Percentiles rank a stretch among this genome's conserved stretches.
phyloP scores from a whole-genome alignment of 2,888 invertebrate species.

The Drosophila silvestris region DNA sequence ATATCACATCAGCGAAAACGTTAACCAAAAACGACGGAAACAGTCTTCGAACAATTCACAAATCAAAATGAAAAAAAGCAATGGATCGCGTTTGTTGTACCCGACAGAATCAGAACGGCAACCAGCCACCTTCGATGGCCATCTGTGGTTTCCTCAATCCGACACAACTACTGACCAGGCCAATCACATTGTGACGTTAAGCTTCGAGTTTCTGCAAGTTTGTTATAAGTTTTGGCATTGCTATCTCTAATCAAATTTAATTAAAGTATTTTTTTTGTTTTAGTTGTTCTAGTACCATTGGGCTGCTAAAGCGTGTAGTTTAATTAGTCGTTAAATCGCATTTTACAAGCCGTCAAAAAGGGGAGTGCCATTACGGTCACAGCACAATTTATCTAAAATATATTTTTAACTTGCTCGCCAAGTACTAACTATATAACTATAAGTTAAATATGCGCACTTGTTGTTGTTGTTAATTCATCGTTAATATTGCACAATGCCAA shows the following conservation, averaged over 20 bases:
- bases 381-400: slow-evolving; percentile 1
- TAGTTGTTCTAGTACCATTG: background rate
- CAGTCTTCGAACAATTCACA: slow-evolving; percentile 44
- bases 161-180: slow-evolving; percentile 15
- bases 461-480: slow-evolving; percentile 8
- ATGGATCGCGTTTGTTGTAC: slow-evolving; percentile 17
- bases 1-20: slow-evolving; percentile 1
- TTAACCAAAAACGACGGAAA: slow-evolving; percentile 38
- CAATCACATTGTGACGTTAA: slow-evolving; percentile 14
- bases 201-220: slow-evolving; percentile 29
- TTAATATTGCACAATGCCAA: slow-evolving; percentile 13
- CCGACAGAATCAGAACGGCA: slow-evolving; percentile 46
- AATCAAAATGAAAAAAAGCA: slow-evolving; percentile 24
- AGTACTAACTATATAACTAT: slow-evolving; percentile 22
- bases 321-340: background rate
- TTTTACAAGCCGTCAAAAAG: background rate
- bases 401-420: slow-evolving; percentile 47
- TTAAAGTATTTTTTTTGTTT: background rate
- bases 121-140: slow-evolving; percentile 26
- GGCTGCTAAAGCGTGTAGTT: background rate
- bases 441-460: slow-evolving; percentile 3
- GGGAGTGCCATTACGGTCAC: background rate
- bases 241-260: slow-evolving; percentile 16
- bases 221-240: slow-evolving; percentile 11
- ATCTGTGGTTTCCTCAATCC: slow-evolving; percentile 47